Evolutionary conservation across 2,797 vertebrate genomes (phyloP).

Genomic region (Sphaeramia orbicularis): DNA sequence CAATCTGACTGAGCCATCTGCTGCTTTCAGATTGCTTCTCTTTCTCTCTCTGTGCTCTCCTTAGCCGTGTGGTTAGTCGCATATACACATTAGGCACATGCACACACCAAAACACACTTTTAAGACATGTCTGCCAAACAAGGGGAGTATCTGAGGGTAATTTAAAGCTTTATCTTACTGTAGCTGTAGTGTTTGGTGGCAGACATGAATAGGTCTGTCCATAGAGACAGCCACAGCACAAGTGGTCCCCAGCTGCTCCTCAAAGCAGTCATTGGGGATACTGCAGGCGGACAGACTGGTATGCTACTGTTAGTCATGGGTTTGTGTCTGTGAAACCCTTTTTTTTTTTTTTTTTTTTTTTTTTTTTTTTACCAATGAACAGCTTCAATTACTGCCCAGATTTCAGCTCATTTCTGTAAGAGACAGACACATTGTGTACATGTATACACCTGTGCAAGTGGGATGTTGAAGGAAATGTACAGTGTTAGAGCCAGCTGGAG

Average conservation of each 20-base stretch:
- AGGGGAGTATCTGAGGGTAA: constrained; percentile 42
- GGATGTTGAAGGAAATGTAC: constrained; percentile 19
- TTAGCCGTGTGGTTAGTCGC: constrained; percentile 32
- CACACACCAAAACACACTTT: constrained; percentile 11
- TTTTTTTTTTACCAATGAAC: constrained; percentile 40
- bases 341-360: too few species aligned
- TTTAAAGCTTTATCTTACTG: constrained; percentile 63
- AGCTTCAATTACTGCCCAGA: constrained; percentile 36
- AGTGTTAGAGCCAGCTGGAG: constrained; percentile 46
- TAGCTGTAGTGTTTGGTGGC: constrained; percentile 50
- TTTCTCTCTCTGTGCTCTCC: constrained; percentile 31
- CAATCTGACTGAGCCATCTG: constrained; percentile 66
- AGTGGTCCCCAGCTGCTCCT: constrained; percentile 59
- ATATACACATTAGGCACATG: constrained; percentile 3
- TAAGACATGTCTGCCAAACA: constrained; percentile 49
- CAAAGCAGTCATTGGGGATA: constrained; percentile 54
- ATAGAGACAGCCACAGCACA: constrained; percentile 38
- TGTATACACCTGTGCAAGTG: constrained; percentile 14
- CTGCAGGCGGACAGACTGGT: constrained; percentile 32
- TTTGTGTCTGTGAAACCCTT: constrained; percentile 24
- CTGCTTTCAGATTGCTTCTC: constrained; percentile 47
- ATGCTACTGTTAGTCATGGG: constrained; percentile 23
- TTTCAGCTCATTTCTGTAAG: constrained; percentile 38
- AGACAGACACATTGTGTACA: constrained; percentile 28
- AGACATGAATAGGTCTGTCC: constrained; percentile 51